A percentile compares a stretch with the other conserved stretches of the same genome.
Evolutionary conservation across 1,140 invertebrate genomes (phyloP).

Genomic region (Ceratitis capitata): DNA sequence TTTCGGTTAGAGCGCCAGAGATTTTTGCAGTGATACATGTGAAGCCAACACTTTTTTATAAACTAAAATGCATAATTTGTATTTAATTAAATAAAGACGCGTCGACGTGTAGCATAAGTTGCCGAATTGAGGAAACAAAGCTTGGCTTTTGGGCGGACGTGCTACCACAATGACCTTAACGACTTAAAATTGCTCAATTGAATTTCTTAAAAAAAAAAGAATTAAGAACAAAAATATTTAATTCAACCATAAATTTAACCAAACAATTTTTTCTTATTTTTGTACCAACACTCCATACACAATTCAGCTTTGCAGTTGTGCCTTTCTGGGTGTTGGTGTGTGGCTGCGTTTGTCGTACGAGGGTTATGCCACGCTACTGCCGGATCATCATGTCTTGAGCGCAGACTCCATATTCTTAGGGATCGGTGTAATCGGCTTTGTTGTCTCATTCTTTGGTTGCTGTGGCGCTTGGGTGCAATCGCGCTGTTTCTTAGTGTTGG

Average conservation of each 20-base stretch:
- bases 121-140: not conserved
- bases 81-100: not conserved
- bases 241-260: too few species aligned
- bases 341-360: slow-evolving; percentile 78
- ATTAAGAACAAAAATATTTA: too few species aligned
- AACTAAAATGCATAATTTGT: not conserved
- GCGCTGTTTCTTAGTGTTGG: slow-evolving; percentile 78
- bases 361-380: slow-evolving; percentile 76
- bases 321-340: slow-evolving; percentile 77
- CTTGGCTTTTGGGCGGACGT: not conserved
- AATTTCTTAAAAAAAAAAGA: not conserved
- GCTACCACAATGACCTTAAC: not conserved
- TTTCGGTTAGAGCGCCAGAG: not conserved
- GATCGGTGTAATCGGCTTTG: slow-evolving; percentile 75
- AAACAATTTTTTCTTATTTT: too few species aligned
- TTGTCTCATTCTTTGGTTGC: slow-evolving; percentile 82
- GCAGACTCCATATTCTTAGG: slow-evolving; percentile 76
- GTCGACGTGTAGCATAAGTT: not conserved
- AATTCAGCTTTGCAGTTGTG: slow-evolving; percentile 76
- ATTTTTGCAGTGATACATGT: not conserved
- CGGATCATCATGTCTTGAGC: slow-evolving; percentile 76
- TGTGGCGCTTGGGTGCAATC: slow-evolving; percentile 85
- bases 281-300: not conserved
- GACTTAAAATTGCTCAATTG: not conserved
- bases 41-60: not conserved